phyloP scores from a whole-genome alignment of 2,888 invertebrate species.

The Zygaena filipendulae region DNA sequence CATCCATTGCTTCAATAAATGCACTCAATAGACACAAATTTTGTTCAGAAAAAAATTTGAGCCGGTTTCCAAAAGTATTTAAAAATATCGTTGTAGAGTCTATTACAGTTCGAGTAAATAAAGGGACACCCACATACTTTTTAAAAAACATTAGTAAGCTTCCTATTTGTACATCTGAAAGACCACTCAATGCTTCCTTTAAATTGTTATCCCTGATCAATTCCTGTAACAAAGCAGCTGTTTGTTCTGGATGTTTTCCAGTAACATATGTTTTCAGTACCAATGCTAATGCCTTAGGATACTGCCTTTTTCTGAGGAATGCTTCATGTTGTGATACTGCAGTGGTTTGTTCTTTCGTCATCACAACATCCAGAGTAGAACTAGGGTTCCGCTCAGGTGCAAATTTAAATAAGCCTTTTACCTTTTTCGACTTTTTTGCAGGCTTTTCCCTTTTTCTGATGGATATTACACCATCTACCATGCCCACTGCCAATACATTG shows the following conservation, averaged over 20 bases:
- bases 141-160: conserved; percentile 81
- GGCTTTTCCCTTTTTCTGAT: conserved; percentile 80
- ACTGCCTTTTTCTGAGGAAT: conserved; percentile 82
- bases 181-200: conserved; percentile 77
- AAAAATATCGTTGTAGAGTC: conserved; percentile 80
- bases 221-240: conserved; percentile 86
- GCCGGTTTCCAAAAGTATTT: conserved; percentile 76
- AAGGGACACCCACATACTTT: conserved; percentile 75
- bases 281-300: conserved; percentile 80
- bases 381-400: conserved; percentile 54
- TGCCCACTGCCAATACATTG: conserved; percentile 88
- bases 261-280: conserved; percentile 72
- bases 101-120: conserved; percentile 79
- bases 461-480: conserved; percentile 92
- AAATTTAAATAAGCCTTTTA: conserved; percentile 54
- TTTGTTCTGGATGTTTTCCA: conserved; percentile 77
- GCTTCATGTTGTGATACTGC: conserved; percentile 72
- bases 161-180: conserved; percentile 73
- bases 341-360: conserved; percentile 43
- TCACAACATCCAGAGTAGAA: conserved; percentile 57
- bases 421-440: conserved; percentile 36
- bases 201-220: conserved; percentile 85
- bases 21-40: conserved; percentile 70
- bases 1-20: conserved; percentile 70
- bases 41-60: conserved; percentile 72